phyloP scores from a whole-genome alignment of 2,888 invertebrate species.

The Papilio elwesi region DNA sequence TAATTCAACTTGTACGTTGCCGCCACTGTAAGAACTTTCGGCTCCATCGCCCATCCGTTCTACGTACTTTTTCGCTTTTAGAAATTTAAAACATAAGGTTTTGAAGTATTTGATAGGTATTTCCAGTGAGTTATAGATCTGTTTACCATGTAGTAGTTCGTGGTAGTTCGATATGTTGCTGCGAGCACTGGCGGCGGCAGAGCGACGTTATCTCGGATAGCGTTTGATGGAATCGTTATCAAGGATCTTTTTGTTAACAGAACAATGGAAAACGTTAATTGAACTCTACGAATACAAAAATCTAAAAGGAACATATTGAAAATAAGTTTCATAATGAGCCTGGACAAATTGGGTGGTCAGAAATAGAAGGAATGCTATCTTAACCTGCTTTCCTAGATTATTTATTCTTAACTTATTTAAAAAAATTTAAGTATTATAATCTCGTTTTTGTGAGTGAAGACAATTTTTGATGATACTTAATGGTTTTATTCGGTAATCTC shows the following conservation, averaged over 20 bases:
- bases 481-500: too few species aligned
- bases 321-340: too few species aligned
- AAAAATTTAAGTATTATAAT: too few species aligned
- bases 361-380: neutral
- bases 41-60: too few species aligned
- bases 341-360: neutral
- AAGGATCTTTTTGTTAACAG: neutral
- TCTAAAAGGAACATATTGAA: neutral
- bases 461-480: too few species aligned
- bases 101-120: slow-evolving; percentile 4
- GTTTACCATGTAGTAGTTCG: too few species aligned
- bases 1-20: too few species aligned
- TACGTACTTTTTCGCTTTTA: neutral
- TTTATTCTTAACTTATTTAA: too few species aligned
- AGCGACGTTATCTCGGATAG: slow-evolving; percentile 25
- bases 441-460: too few species aligned
- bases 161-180: slow-evolving; percentile 16
- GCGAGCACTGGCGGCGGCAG: neutral
- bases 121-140: slow-evolving; percentile 9
- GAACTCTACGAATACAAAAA: neutral
- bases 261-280: neutral
- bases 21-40: too few species aligned
- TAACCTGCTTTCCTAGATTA: too few species aligned
- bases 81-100: neutral
- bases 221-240: slow-evolving; percentile 23